Base-by-base conservation (phyloP, 1,140 invertebrate species). In the Macrocentrus cingulum region DNA sequence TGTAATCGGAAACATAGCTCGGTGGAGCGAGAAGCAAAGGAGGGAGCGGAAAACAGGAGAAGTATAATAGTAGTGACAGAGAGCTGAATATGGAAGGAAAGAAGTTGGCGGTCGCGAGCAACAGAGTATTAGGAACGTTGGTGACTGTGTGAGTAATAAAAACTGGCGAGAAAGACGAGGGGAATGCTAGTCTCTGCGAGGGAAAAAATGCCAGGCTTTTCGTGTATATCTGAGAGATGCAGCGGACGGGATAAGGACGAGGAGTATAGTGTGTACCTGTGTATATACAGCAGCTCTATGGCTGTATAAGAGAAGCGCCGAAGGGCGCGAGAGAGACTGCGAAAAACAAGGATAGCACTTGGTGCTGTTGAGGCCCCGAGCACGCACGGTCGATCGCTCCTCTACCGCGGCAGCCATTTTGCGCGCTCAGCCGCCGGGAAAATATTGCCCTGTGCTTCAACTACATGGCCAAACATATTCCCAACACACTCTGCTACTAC, bases 381-480 rank as follows among this genome's bases (percentile, higher is more conserved):
- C 61, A 71, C 67, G 63, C 63, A 67, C 70, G 72, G 71, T 75
- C 72, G 74, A 74, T 75, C 71, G 71, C 60, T 67, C 60, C 63
- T 63, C 62, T 56, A 6, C 59, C 29, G 49, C 56, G 68, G 69
- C 70, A 69, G 72, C 74, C 74, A 76, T 76, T 74, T 76, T 76
- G 74, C 70, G 69, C 61, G 68, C 63, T 63, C 63, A 64, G 63
- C 66, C 60, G 46, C 62, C 65, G 72, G 65, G 62, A 74, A 74
- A 73, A 70, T 72, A 72, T 70, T 72, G 72, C 67, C 68, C 56
- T 60, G 63, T 65, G 67, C 67, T 62, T 54, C 34, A 64, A 58
- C 48, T 23, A 39, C 51, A 45, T 20, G 49, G 48, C 34, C 37
- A 57, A 54, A 46, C 53, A 36, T 55, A 15, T 45, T 13, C 29